Base-by-base conservation (phyloP, 1,140 invertebrate species). In the Magallana angulata region DNA sequence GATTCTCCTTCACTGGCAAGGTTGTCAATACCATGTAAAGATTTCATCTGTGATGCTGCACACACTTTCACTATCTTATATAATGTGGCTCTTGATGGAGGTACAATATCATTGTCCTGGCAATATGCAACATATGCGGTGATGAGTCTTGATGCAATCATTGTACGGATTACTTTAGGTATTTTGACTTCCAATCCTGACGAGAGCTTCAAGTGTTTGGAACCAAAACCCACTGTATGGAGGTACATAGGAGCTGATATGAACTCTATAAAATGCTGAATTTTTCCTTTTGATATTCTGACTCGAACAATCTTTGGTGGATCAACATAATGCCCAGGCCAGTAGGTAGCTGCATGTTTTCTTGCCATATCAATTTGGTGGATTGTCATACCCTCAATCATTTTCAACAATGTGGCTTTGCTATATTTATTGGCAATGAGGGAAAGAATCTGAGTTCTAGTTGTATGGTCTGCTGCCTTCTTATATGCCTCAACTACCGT, bases 61-160 rank as follows among this genome's bases (percentile, higher is more conserved):
- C 85, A 86, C 7, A 8, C 36, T 64, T 87, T 87, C 8, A 87
- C 80, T 18, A 87, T 82, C 56, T 82, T 82, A n/a, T 12, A 87
- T 82, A 82, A 57, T 11, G 85, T 87, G 9, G 85, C 80, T 56
- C 48, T 82, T 18, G 30, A 87, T 64, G 85, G 85, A 18, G 36
- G 36, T 30, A 7, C 9, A 18, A 87, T 57, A 6, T 56, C 30
- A 57, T 87, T 62, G 12, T 87, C 85, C 12, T 82, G 30, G 18
- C 86, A 87, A 62, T 84, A 87, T 12, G 11, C 18, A 7, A 56
- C 76, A 14, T 87, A 84, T 30, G 86, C 56, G 9, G 1, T 76
- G 7, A 87, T 87, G 12, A 87, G 58, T 71, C 86, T 57, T 30
- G 86, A 87, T 30, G 60, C 86, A n/a, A 87, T 87, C 82, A 87